phyloP scores from a whole-genome alignment of 2,888 invertebrate species.

The Andrena praecox region DNA sequence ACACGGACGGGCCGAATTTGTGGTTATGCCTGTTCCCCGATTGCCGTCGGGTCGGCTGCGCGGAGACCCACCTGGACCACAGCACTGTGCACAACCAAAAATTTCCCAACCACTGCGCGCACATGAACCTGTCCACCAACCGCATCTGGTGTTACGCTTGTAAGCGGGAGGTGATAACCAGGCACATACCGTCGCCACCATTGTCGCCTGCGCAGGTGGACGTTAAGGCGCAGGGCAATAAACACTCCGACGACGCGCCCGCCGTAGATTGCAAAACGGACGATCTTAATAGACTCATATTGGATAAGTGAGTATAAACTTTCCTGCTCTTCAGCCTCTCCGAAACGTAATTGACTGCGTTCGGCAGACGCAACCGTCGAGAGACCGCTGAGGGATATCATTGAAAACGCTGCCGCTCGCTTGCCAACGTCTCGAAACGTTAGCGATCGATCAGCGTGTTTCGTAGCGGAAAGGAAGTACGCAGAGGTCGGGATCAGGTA shows the following conservation, averaged over 20 bases:
- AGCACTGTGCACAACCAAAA: constrained; percentile 92
- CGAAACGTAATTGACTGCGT: too few relatives aligned
- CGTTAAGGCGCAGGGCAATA: constrained; percentile 70
- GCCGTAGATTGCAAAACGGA: constrained; percentile 74
- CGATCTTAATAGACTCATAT: constrained; percentile 55
- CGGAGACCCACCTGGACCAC: constrained; percentile 93
- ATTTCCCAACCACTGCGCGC: constrained; percentile 90
- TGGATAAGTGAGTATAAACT: constrained; percentile 44
- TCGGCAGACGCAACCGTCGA: too few relatives aligned
- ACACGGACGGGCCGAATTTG: constrained; percentile 91
- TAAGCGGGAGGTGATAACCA: constrained; percentile 90
- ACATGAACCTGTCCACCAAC: constrained; percentile 94
- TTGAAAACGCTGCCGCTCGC: too few relatives aligned
- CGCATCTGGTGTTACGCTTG: constrained; percentile 96
- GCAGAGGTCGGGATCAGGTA: too few relatives aligned
- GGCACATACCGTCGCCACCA: constrained; percentile 75
- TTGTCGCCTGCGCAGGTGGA: constrained; percentile 77
- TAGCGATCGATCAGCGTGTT: too few relatives aligned
- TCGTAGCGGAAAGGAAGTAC: too few relatives aligned
- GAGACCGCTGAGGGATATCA: too few relatives aligned
- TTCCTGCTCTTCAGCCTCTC: not conserved
- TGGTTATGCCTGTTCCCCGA: constrained; percentile 94
- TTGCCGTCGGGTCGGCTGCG: constrained; percentile 93
- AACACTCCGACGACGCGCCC: constrained; percentile 77
- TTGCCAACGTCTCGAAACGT: too few relatives aligned